Base-by-base conservation (phyloP, 64 coral and sea anemone species). In the Hydrozoanthus tunicans region DNA sequence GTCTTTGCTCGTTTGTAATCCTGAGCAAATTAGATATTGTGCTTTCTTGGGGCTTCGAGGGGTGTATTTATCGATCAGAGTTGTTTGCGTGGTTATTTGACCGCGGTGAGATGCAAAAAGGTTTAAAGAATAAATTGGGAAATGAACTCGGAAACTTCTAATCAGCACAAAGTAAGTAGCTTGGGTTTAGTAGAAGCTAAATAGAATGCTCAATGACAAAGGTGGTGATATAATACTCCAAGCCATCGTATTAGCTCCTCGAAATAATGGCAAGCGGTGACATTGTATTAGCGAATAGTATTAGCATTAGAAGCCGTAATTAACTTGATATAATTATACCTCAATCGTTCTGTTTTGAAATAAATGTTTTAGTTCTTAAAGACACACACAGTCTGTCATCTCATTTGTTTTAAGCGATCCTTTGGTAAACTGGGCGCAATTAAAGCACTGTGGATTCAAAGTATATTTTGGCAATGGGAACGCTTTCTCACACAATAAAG, bases 71-170 rank as follows among this genome's bases (percentile, higher is more conserved):
- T 88, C 53, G 54, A 73, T 58, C 10, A 25, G 9, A 13, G 11
- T 73, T 88, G 84, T 88, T 88, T 88, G 84, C 84, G 84, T 88
- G 84, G 84, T 88, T 27, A 12, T 17, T 7, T 3, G 2, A 32
- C 5, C 24, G 68, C 84, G 67, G 69, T 32, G 56, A 88, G 56
- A 58, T 27, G 84, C 68, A 32, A 88, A 88, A 54, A 56, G 68
- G 59, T 82, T 24, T 86, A 56, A 20, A 56, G 84, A 88, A 73
- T 88, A 66, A 88, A 88, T 73, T 74, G 84, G 84, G 84, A 88
- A 88, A 88, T 88, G 84, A 88, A 60, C 54, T 43, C 68, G 84
- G 84, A 74, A 88, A 73, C 84, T 88, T 64, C 53, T 27, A 75
- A 88, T 88, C 84, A 88, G 9, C 55, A 59, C 84, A 88, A 88